A percentile compares a stretch with the other conserved stretches of the same genome.
Evolutionary conservation across 2,797 vertebrate species (phyloP).

Genomic region (Mormyrops boulengeri): DNA sequence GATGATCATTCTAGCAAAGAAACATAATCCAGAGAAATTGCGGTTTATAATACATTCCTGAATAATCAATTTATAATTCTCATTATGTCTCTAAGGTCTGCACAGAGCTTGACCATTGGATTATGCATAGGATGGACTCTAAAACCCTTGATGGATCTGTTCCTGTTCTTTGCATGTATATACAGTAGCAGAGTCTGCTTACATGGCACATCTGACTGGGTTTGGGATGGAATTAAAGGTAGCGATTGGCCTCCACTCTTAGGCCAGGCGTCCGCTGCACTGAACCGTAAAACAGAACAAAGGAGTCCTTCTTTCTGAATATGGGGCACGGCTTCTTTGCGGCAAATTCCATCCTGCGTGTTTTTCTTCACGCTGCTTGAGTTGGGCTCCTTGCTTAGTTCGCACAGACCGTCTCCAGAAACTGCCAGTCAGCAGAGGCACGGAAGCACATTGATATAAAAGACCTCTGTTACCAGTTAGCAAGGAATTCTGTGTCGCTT

Average conservation of each 20-base stretch:
- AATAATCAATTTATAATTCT: background rate
- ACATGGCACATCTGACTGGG: background rate
- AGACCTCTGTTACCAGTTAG: background rate
- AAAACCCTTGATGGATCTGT: background rate
- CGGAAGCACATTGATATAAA: slow-evolving; percentile 6
- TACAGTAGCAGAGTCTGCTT: background rate
- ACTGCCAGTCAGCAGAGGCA: background rate
- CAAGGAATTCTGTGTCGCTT: background rate
- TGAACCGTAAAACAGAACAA: slow-evolving; percentile 9
- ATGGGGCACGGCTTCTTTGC: slow-evolving; percentile 8
- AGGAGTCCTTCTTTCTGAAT: slow-evolving; percentile 15
- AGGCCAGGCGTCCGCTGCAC: background rate
- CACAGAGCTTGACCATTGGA: background rate
- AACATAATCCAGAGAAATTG: background rate
- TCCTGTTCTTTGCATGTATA: background rate
- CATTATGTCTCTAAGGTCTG: background rate
- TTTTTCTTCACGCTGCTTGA: slow-evolving; percentile 8
- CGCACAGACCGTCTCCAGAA: background rate
- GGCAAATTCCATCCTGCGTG: slow-evolving; percentile 23
- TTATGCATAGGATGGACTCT: background rate
- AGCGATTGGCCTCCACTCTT: background rate
- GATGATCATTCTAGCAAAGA: background rate
- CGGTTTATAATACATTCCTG: background rate
- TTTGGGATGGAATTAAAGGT: background rate
- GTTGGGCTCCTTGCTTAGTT: background rate